Evolutionary conservation across 2,888 invertebrate genomes (phyloP), one percentile per base, ranked within the genome.

Genomic region (Argyra leucocephala): DNA sequence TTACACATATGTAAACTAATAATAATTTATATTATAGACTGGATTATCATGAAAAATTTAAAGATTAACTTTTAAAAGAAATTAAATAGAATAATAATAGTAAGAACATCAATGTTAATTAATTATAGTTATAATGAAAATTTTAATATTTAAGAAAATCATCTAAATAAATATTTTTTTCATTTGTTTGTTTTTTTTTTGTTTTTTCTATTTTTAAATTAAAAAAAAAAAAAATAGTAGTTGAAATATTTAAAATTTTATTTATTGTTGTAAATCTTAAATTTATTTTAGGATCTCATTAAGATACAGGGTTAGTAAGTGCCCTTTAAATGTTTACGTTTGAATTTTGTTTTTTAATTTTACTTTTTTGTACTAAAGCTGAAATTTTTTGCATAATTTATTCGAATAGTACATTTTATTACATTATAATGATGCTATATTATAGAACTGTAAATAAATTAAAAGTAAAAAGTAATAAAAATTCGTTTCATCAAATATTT

Each of bases 391-490:
- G 1, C 15, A n/a, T 48, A 48, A 18, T 48, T 48, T 18, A 48
- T 48, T 48, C 48, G n/a, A 48, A 48, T 48, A 48, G 48, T 1
- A 48, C 1, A 48, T 48, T 31, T 48, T 48, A 48, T n/a, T 48
- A 26, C 31, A 31, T 31, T 6, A n/a, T n/a, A 26, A 26, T 37
- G 5, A 48, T 48, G 12, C 18, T 48, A 5, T 48, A 15, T 18
- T 18, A 37, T 9, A 37, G 15, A 37, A 37, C 5, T 48, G 48
- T 48, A 48, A 48, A 48, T 48, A 48, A 48, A 48, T 12, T 18
- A 48, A 48, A n/a, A 48, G 48, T 48, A 48, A 9, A 48, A n/a
- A n/a, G n/a, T 48, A 48, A 48, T 48, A 48, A 48, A 48, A 48
- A 12, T 48, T 48, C 48, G 48, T 48, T 48, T 48, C 48, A 48